phyloP scores from a whole-genome alignment of 2,797 vertebrate species.

The Crax fasciolata region DNA sequence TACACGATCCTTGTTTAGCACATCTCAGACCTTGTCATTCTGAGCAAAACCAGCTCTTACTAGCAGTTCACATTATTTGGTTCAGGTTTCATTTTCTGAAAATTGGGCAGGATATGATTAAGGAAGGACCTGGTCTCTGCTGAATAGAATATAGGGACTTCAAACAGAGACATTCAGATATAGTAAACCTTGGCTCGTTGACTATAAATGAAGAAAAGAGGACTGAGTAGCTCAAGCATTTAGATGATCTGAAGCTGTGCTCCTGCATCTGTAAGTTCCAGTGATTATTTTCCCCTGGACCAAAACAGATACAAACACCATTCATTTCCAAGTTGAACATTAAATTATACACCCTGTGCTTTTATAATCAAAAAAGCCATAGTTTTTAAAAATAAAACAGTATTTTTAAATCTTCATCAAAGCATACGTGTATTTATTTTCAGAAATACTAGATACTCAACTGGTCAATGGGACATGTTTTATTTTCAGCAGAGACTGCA shows the following conservation, averaged over 20 bases:
- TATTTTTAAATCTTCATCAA: not conserved
- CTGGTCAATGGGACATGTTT: not conserved
- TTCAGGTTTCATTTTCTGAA: not conserved
- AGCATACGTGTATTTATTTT: not conserved
- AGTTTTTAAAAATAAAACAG: not conserved
- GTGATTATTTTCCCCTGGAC: not conserved
- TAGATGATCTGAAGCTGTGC: not conserved
- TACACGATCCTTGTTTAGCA: not conserved
- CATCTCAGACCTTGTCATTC: not conserved
- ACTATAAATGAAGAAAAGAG: conserved; percentile 21
- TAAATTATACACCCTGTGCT: not conserved
- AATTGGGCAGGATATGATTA: not conserved
- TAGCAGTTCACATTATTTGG: not conserved
- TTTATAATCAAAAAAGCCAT: not conserved
- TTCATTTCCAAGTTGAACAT: not conserved
- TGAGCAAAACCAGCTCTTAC: not conserved
- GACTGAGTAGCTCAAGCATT: not conserved
- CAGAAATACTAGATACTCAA: not conserved
- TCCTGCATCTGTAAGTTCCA: conserved; percentile 1
- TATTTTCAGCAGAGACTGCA: not conserved
- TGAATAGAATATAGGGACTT: not conserved
- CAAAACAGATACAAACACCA: not conserved
- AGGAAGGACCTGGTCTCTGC: not conserved
- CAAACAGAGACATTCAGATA: not conserved
- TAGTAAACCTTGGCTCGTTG: not conserved